Evolutionary conservation across 37 sponge, comb jelly and placozoan genomes (phyloP).

Genomic region (Amphimedon queenslandica): DNA sequence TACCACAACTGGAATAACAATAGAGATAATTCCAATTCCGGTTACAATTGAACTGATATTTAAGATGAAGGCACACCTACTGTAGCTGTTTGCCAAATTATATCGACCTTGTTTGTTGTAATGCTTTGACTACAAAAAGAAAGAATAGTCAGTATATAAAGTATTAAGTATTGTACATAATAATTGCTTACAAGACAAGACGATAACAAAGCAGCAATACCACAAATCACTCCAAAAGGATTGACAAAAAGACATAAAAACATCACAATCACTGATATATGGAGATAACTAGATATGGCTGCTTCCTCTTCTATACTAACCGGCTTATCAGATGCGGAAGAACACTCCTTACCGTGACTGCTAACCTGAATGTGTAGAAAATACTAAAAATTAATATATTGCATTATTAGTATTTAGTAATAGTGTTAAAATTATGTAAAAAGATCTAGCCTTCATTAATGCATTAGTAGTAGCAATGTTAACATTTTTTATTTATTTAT

Average conservation of each 20-base stretch:
- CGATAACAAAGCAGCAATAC: background rate
- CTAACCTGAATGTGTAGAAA: too few species aligned
- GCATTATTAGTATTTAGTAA: too few species aligned
- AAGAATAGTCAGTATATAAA: conserved; percentile 16
- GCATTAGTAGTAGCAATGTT: background rate
- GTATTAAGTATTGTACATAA: conserved; percentile 11
- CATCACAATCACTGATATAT: background rate
- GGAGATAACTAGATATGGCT: background rate
- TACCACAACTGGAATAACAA: background rate
- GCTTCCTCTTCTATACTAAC: background rate
- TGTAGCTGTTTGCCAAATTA: background rate
- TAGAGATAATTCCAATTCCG: background rate
- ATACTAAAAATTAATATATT: too few species aligned
- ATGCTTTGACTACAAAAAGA: background rate
- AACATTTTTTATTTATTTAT: too few species aligned
- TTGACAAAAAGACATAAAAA: background rate
- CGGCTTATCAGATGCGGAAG: background rate
- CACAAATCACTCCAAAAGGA: background rate
- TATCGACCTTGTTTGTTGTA: background rate
- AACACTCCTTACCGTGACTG: background rate
- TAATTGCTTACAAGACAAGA: background rate
- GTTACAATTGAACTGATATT: background rate
- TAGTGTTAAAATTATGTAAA: too few species aligned
- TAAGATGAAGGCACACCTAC: background rate
- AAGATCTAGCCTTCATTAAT: background rate